Base-by-base conservation (phyloP, 2,113 vertebrate species). In the Silurus glanis region DNA sequence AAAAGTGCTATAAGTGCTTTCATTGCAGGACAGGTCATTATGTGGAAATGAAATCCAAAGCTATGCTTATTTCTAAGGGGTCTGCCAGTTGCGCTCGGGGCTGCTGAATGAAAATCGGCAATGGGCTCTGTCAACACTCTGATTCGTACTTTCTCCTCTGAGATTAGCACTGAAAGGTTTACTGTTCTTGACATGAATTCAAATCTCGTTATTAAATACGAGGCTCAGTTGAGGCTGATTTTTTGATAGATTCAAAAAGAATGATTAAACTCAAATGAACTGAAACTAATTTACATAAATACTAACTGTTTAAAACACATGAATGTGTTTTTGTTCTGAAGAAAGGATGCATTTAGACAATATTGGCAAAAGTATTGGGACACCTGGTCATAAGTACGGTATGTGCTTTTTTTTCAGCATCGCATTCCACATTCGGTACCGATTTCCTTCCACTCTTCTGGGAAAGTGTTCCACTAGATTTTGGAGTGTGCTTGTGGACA, bases 1-100 rank as follows among this genome's bases (percentile, higher is more conserved):
- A 90, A 91, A 92, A 92, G 91, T 91, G 91, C 91, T 88, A 69
- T 64, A 87, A 83, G 90, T 93, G 92, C 91, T 84, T 91, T 80
- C 82, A 80, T 87, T 87, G 84, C 79, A 82, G 79, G 80, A 76
- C 82, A 89, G 75, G 75, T 89, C 81, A 82, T 85, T 88, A 75
- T 88, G 85, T 84, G n/a, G 83, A 72, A 83, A 76, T 56, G 80
- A 86, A 64, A 25, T 37, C 16, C 45, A 56, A 76, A 59, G 61
- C 25, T 84, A 69, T 23, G 71, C 64, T 16, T 66, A 66, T 28
- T 13, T 81, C 17, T 47, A n/a, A 86, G 49, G 66, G 25, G 59
- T 66, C 61, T 69, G n/a, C 79, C 64, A 71, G 86, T 75, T 66
- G 21, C 51, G 25, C n/a, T 86, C 25, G 55, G 23, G 13, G 49